Evolutionary conservation across 1,140 invertebrate species (phyloP), one percentile per base, ranked within the genome.

Genomic region (Scylla paramamosain): DNA sequence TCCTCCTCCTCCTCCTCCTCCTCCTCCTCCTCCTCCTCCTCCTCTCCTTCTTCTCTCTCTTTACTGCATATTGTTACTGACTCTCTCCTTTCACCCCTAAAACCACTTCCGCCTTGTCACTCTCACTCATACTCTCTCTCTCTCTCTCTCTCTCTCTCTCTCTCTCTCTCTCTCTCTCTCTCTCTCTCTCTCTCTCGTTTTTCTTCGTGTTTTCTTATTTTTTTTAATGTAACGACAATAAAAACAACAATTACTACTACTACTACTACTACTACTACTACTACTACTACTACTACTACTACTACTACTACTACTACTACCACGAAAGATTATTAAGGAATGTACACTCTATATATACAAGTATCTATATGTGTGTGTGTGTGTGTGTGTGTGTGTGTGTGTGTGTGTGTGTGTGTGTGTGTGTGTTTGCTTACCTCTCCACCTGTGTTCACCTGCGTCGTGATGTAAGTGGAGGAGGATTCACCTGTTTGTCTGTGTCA

Each of bases 261-360:
- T 39, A 88, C 31, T 39, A 88, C 31, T 84, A 84, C n/a, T 28
- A 84, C n/a, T 25, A 84, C n/a, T 84, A 84, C 83, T 84, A 84
- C 83, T 84, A 84, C 83, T 84, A 84, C 83, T 84, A 88, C 86
- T 39, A 88, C 86, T 39, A 88, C 86, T 88, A 88, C 31, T 39
- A 88, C 86, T 39, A 88, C 31, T 88, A 88, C 86, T 88, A 88
- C 86, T 39, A 88, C 86, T 32, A 88, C 86, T 88, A 88, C 86
- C 10, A 84, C 31, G 25, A 25, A 77, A 77, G 25, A 77, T 77
- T 77, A 77, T 77, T 77, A 10, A 77, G 10, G 25, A 10, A 77
- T 25, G 25, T 25, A 77, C 31, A 8, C 32, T 20, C 32, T 29
- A 39, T 86, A 39, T 86, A n/a, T 28, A n/a, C 84, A 86, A 14